Conservation (phyloP, 2,113 vertebrate species). For the Caranx melampygus region DNA sequence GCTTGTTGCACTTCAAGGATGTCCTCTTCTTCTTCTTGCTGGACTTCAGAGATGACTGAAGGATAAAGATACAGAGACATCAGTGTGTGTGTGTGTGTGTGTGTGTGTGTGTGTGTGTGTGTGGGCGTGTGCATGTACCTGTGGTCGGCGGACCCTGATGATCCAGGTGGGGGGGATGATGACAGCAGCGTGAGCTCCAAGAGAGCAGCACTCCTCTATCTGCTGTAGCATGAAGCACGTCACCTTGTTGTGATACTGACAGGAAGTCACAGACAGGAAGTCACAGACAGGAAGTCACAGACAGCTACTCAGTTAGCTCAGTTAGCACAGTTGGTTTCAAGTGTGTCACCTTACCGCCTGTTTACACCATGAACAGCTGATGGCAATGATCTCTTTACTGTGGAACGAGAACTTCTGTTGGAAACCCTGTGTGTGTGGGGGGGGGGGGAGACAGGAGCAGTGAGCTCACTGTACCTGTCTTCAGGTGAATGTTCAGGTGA, state of each 20-base stretch:
- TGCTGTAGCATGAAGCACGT: slow-evolving; percentile 98
- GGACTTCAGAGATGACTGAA: slow-evolving; percentile 92
- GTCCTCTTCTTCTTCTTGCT: slow-evolving; percentile 98
- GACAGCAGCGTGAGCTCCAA: slow-evolving; percentile 93
- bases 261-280: too few relatives aligned
- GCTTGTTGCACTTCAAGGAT: slow-evolving; percentile 92
- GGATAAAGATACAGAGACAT: slow-evolving; percentile 3
- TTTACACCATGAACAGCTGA: slow-evolving; percentile 99
- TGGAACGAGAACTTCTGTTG: slow-evolving; percentile 98
- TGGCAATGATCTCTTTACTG: slow-evolving; percentile 97
- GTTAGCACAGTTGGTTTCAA: too few relatives aligned
- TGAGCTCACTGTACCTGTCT: too few relatives aligned
- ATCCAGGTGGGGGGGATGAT: slow-evolving; percentile 97
- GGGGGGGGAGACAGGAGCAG: neutral
- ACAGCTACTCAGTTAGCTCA: too few relatives aligned
- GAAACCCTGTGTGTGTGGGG: slow-evolving; percentile 91
- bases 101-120: accelerated
- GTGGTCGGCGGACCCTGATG: slow-evolving; percentile 89
- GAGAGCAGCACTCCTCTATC: slow-evolving; percentile 94
- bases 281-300: neutral
- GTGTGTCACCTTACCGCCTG: slow-evolving; percentile 85
- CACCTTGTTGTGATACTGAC: slow-evolving; percentile 90
- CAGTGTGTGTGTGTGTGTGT: neutral
- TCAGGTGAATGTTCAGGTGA: too few relatives aligned
- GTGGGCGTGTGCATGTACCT: slow-evolving; percentile 49